These are phyloP conservation scores for Melanotaenia boesemani DNA, from an alignment of 2,797 vertebrate species.

Conservation along the genomic window DNA sequence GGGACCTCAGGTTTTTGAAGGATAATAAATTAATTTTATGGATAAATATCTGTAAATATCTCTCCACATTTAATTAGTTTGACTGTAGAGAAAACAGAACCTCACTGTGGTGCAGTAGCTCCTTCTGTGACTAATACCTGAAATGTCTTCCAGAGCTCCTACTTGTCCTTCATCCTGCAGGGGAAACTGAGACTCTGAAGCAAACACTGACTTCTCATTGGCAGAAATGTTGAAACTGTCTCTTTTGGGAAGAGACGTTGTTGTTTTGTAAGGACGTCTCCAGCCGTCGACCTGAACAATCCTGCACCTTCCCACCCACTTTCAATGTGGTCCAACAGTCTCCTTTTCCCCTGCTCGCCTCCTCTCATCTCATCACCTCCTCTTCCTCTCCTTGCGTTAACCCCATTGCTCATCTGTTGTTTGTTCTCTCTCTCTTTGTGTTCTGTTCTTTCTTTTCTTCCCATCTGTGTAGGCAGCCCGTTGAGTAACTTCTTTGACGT, in stretches of 20 bases:
- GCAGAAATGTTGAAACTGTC: not conserved
- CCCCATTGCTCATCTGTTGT: slow-evolving; percentile 84
- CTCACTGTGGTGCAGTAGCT: no score
- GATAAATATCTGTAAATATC: no score
- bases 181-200: slow-evolving; percentile 82
- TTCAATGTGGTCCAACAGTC: slow-evolving; percentile 23
- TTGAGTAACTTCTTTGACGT: slow-evolving; percentile 99
- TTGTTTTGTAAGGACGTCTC: not conserved
- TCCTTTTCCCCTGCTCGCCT: slow-evolving; percentile 52
- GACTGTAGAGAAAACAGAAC: no score
- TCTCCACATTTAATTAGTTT: no score
- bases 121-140: not conserved
- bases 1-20: no score
- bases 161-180: slow-evolving; percentile 71
- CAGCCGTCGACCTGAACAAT: not conserved
- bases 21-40: no score
- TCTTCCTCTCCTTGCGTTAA: slow-evolving; percentile 72
- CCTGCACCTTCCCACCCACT: no score
- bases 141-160: slow-evolving; percentile 42
- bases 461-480: slow-evolving; percentile 98
- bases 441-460: slow-evolving; percentile 79
- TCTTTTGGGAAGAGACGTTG: no score
- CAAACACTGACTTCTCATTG: not conserved
- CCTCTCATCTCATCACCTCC: slow-evolving; percentile 67
- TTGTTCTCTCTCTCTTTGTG: slow-evolving; percentile 76